Percentiles rank a stretch among this genome's conserved stretches.
These are phyloP conservation scores for Dolichopus griseipennis DNA, from an alignment of 2,888 invertebrate species.

Conservation along the genomic window DNA sequence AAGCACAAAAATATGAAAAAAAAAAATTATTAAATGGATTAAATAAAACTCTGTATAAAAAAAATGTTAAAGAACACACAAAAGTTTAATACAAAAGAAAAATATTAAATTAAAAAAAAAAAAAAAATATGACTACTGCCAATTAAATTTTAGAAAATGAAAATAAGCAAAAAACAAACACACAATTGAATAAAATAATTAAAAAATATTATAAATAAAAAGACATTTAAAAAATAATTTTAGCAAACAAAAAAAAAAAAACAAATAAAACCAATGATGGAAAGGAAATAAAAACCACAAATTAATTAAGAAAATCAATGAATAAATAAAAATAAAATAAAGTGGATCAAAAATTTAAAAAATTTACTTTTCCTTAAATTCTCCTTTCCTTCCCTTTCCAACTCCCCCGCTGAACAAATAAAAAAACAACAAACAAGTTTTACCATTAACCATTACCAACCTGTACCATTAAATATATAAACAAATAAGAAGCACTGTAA, in stretches of 20 bases:
- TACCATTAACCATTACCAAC: too few species aligned
- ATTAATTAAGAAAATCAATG: too few species aligned
- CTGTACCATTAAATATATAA: neutral
- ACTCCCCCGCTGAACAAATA: neutral
- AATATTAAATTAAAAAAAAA: neutral
- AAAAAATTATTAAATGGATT: neutral
- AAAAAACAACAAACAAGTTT: too few species aligned
- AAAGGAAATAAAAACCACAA: neutral
- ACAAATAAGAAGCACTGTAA: neutral
- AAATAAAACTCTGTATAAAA: neutral
- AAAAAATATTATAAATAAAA: slow-evolving; percentile 19
- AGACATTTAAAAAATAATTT: slow-evolving; percentile 20
- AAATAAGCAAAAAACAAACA: slow-evolving; percentile 18
- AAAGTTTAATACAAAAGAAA: neutral
- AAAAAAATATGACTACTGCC: slow-evolving; percentile 18
- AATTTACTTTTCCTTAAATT: too few species aligned
- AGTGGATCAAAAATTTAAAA: neutral
- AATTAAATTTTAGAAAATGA: slow-evolving; percentile 22
- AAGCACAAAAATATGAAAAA: neutral
- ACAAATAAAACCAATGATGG: neutral
- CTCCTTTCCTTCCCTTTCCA: too few species aligned
- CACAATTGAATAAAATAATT: slow-evolving; percentile 20
- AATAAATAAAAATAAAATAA: too few species aligned
- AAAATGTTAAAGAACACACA: neutral
- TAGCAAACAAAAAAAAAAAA: neutral